Conservation (phyloP, 2,888 invertebrate species). For the Buathra laborator region DNA sequence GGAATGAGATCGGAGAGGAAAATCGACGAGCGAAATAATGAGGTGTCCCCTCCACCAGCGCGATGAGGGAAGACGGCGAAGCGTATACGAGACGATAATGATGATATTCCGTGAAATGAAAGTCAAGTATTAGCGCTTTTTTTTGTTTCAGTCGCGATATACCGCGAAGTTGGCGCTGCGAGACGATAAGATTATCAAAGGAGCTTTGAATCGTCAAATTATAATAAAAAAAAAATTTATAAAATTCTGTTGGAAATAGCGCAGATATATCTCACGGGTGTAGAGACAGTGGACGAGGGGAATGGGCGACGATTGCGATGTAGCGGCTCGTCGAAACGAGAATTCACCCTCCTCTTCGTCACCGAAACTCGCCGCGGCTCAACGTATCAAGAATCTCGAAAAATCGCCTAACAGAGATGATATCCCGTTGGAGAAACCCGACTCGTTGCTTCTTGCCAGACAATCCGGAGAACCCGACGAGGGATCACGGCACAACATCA, state of each 20-base stretch:
- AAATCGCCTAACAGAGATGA: conserved; percentile 32
- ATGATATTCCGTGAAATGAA: conserved; percentile 33
- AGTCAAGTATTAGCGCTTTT: conserved; percentile 28
- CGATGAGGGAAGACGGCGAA: too few species aligned
- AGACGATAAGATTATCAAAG: conserved; percentile 21
- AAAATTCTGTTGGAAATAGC: conserved; percentile 34
- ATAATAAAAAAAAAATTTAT: conserved; percentile 33
- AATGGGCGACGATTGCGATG: conserved; percentile 72
- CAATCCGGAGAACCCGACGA: conserved; percentile 65
- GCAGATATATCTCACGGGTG: conserved; percentile 19
- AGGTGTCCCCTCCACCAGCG: background rate
- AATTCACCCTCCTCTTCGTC: conserved; percentile 60
- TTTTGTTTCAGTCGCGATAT: conserved; percentile 39
- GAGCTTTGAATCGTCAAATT: conserved; percentile 51
- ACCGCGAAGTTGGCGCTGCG: conserved; percentile 61
- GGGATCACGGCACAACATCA: conserved; percentile 49
- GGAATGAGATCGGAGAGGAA: background rate
- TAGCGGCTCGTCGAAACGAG: conserved; percentile 67
- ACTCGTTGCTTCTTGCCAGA: conserved; percentile 40
- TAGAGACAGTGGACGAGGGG: conserved; percentile 50
- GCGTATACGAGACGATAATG: background rate
- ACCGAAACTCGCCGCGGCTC: conserved; percentile 40
- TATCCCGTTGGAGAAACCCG: conserved; percentile 35
- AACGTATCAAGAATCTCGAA: conserved; percentile 50
- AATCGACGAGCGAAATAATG: background rate